Evolutionary conservation across 2,888 invertebrate species (phyloP), one percentile per base, ranked within the genome.

Genomic region (Apodemia zela): DNA sequence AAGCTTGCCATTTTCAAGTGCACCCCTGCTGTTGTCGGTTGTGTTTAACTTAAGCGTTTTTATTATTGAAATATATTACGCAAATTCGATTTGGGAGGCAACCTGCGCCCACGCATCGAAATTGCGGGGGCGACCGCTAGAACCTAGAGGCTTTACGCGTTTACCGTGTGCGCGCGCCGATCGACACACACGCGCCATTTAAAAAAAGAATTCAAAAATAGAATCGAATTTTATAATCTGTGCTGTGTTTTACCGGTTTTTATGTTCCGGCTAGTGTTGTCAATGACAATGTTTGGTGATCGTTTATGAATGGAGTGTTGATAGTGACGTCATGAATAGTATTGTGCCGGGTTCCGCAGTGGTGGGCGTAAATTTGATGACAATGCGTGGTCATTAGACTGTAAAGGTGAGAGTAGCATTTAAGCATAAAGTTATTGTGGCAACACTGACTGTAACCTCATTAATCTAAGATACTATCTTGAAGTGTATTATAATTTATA

Each of bases 291-390:
- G 72, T 75, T 79, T 80, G 78, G 69, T 81, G 78, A 81, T 80
- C 80, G 79, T 85, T 85, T 81, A 84, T 89, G 89, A 89, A 89
- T 89, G 88, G 83, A 86, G 77, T 76, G 74, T 82, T 84, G 85
- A 85, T 85, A 85, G 89, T 91, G 89, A 89, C 88, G 88, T 89
- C 86, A 90, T 89, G 89, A 76, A 74, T 87, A 89, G 90, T 89
- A 89, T 82, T 88, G 88, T 87, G 89, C 79, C 80, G 77, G 79
- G 79, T 81, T 70, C 71, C 76, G 78, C 75, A 74, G 75, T 74
- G 78, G 80, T 80, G 82, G 84, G 84, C 76, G 81, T 76, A 75
- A 73, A 77, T 82, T 81, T 83, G 83, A 84, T 85, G 87, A 90
- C 89, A 87, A 89, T 90, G 90, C 78, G 78, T 76, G 82, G 79